Base-by-base conservation (phyloP, 1,140 invertebrate genomes). In the Trichonephila clavata region DNA sequence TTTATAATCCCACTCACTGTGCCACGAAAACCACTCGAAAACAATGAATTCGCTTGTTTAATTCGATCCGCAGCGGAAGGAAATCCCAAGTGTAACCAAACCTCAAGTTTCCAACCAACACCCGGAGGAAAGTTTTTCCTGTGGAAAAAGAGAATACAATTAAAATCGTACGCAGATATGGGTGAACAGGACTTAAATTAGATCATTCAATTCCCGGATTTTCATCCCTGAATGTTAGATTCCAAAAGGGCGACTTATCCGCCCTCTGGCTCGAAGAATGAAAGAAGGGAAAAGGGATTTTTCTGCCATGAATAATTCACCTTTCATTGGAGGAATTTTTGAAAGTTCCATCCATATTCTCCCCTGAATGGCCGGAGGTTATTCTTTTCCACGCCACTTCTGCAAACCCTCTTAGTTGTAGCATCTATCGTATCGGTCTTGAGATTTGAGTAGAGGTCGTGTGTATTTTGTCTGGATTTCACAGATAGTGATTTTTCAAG, bases 241-340 rank as follows among this genome's bases (percentile, higher is more conserved):
- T 77, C 71, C 14, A 18, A 39, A 77, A 77, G 32, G 71, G 27
- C 14, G 14, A 77, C 27, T 39, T n/a, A 10, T 32, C 27, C 27
- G 68, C 24, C 68, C 27, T 27, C 71, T 16, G 71, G 71, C 27
- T 7, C 4, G 71, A 77, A n/a, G 68, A 77, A 18, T 1, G 68
- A 77, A 32, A 39, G 71, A 77, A 21, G 21, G 21, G 18, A 63
- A 63, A 63, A 63, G 16, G 71, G 27, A 18, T 77, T 77, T 77
- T 18, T 18, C 71, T 77, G 5, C 71, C 71, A 77, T 84, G 81
- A 84, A 84, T 84, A 59, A 84, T 84, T 84, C 81, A 84, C 81
- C 81, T 21, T 57, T 59, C 81, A 24, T 24, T 84, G 81, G 39
- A 2, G 21, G 81, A 84, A 84, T 57, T 84, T 84, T 84, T 59